Conservation (phyloP, 2,113 vertebrate genomes). For the Gymnarchus niloticus region DNA sequence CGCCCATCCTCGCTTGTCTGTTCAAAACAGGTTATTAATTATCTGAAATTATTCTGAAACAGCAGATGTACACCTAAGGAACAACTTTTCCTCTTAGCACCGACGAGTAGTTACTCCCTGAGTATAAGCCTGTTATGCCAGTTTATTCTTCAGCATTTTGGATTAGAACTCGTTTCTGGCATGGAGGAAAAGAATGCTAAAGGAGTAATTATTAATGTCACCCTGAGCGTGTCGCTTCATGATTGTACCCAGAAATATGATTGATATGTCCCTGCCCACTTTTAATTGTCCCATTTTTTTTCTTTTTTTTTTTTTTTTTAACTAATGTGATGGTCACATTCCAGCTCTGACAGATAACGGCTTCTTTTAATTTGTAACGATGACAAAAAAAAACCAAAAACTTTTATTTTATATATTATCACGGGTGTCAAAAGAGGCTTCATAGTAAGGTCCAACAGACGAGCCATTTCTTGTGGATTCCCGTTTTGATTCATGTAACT, state of each 20-base stretch:
- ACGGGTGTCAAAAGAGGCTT: not conserved
- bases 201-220: slow-evolving; percentile 40
- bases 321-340: not conserved
- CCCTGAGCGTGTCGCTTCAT: slow-evolving; percentile 44
- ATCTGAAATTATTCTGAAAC: slow-evolving; percentile 6
- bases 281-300: slow-evolving; percentile 27
- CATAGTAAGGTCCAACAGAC: not conserved
- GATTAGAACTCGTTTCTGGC: slow-evolving; percentile 33
- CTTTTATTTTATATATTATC: not conserved
- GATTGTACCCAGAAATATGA: slow-evolving; percentile 30
- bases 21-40: slow-evolving; percentile 11
- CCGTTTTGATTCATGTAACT: no score
- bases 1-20: not conserved
- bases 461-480: not conserved
- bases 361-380: slow-evolving; percentile 12
- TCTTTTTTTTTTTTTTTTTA: slow-evolving; percentile 28
- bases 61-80: not conserved
- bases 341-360: not conserved
- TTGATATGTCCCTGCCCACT: slow-evolving; percentile 6
- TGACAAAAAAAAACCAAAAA: not conserved
- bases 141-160: slow-evolving; percentile 40
- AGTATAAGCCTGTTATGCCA: slow-evolving; percentile 48
- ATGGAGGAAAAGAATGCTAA: slow-evolving; percentile 41
- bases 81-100: not conserved
- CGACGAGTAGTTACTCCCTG: slow-evolving; percentile 28